These are phyloP conservation scores for Philaethria dido DNA, from an alignment of 2,888 invertebrate species.

Conservation along the genomic window DNA sequence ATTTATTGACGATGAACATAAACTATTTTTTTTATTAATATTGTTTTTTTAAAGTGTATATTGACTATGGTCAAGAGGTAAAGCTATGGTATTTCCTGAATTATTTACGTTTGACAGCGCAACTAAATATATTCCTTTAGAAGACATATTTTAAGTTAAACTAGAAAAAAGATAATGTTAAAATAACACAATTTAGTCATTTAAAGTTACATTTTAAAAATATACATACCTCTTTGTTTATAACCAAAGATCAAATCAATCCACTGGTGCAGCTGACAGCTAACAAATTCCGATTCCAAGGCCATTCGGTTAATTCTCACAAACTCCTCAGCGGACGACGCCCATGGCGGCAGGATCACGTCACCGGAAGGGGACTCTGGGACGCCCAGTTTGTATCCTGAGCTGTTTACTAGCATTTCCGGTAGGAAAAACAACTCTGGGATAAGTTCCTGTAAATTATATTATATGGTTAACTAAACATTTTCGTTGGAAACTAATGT, in stretches of 20 bases:
- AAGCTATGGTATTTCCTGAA: too few relatives aligned
- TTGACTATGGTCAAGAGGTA: too few relatives aligned
- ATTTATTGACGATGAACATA: too few relatives aligned
- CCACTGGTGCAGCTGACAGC: constrained; percentile 99
- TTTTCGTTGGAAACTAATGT: too few relatives aligned
- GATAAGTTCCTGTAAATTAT: constrained; percentile 91
- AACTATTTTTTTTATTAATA: too few relatives aligned
- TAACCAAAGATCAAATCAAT: constrained; percentile 99
- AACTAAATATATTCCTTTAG: too few relatives aligned
- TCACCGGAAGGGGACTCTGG: constrained; percentile 93
- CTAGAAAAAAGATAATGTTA: too few relatives aligned
- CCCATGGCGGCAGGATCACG: constrained; percentile 98
- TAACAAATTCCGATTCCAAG: constrained; percentile 99
- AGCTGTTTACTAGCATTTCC: constrained; percentile 97
- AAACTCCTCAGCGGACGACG: constrained; percentile 98
- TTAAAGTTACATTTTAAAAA: too few relatives aligned
- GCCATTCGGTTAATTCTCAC: constrained; percentile 99
- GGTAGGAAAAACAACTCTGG: constrained; percentile 99
- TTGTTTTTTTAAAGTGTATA: too few relatives aligned
- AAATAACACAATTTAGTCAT: too few relatives aligned
- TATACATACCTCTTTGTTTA: constrained; percentile 93
- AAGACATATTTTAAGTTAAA: too few relatives aligned
- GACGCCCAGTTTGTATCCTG: constrained; percentile 92
- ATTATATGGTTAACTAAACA: background rate
- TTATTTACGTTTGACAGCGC: too few relatives aligned